Percentiles rank a stretch among this genome's conserved stretches.
Evolutionary conservation across 2,113 vertebrate genomes (phyloP).

Genomic region (Pomatorhinus ruficollis): DNA sequence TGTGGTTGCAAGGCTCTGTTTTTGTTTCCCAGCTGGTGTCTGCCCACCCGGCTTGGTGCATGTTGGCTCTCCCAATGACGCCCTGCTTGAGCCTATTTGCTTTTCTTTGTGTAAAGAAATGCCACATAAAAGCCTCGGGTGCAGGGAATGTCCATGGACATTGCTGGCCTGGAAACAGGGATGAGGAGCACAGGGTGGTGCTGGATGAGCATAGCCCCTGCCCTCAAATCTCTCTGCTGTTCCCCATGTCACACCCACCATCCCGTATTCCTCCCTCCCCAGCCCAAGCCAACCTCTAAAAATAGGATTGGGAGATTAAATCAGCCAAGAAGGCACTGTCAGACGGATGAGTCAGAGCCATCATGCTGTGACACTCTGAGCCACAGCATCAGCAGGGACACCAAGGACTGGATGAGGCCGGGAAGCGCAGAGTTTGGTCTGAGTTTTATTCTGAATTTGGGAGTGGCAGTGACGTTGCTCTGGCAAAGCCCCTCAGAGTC

Average conservation of each 20-base stretch:
- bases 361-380: not conserved
- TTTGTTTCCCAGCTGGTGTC: not conserved
- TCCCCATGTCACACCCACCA: fast-evolving
- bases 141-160: not conserved
- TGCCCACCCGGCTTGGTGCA: fast-evolving
- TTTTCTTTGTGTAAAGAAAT: conserved; percentile 33
- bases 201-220: not conserved
- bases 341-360: not conserved
- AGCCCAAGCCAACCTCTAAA: not conserved
- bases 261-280: not conserved
- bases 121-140: not conserved
- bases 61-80: not conserved
- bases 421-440: fast-evolving
- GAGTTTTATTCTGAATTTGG: conserved; percentile 6
- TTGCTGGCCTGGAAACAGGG: not conserved
- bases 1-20: not conserved
- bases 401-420: not conserved
- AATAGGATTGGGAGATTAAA: not conserved
- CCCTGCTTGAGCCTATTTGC: conserved; percentile 4
- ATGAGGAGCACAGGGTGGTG: not conserved
- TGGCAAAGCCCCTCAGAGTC: not conserved
- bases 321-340: not conserved
- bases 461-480: not conserved
- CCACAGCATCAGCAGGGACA: not conserved
- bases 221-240: not conserved